Evolutionary conservation across 2,113 vertebrate genomes (phyloP), one percentile per base, ranked within the genome.

Genomic region (Prionailurus bengalensis): DNA sequence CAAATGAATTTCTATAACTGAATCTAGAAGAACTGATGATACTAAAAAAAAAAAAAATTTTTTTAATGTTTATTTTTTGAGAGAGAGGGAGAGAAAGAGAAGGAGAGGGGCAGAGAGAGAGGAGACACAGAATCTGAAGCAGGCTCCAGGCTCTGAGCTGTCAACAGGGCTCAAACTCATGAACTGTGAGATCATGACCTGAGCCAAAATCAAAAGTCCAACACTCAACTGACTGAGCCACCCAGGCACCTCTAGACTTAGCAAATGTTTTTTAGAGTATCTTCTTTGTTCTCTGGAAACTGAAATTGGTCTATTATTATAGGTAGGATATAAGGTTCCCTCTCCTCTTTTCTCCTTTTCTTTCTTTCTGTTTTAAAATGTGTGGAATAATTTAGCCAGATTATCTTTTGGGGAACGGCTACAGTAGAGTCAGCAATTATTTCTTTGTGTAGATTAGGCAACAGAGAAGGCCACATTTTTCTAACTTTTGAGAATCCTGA

Each of bases 331-430:
- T 68, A 25, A 95, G 78, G 27, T 78, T 42, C 12, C 39, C 53
- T 76, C 53, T 68, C 4, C 29, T 80, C 27, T 63, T 8, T 79
- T 81, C 27, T 89, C 29, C 23, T 81, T 66, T 68, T 58, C 74
- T 65, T 76, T 66, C 19, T 94, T 74, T 91, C 39, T 92, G 36
- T 92, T 82, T 91, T 92, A 86, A 86, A 94, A 74, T 83, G 4
- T 51, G 23, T 87, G 19, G 51, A 88, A 45, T 92, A 93, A 68
- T 9, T 45, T 45, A 82, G 11, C 61, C 39, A 66, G 66, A 65
- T 88, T 70, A 21, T 81, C 51, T 63, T 89, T 33, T 2, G 25
- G 63, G n/a, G 21, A 68, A 58, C 61, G 86, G 11, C 21, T 76
- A 23, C 51, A 73, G 86, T 87, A 78, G 23, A 36, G 1, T 51